A percentile compares a stretch with the other conserved stretches of the same genome.
These are phyloP conservation scores for Zaprionus kolodkinae DNA, from an alignment of 1,140 invertebrate genomes.

Conservation along the genomic window DNA sequence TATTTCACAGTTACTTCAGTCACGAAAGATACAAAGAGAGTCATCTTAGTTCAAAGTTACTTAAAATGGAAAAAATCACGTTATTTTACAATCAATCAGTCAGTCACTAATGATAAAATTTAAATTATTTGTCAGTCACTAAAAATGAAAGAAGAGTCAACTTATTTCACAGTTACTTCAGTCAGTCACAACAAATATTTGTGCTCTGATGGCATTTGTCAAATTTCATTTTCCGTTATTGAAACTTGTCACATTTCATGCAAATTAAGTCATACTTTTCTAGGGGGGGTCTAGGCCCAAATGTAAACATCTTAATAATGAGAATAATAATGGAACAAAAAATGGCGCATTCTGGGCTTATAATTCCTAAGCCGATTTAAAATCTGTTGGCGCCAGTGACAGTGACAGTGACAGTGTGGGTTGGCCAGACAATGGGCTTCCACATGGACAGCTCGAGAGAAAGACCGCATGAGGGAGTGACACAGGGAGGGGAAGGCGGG, in stretches of 20 bases:
- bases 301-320: conserved; percentile 71
- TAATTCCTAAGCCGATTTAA: conserved; percentile 56
- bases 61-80: neutral
- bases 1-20: neutral
- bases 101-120: no score
- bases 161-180: neutral
- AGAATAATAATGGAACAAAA: conserved; percentile 59
- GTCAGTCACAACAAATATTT: conserved; percentile 5
- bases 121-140: no score
- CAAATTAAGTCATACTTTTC: conserved; percentile 32
- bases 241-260: conserved; percentile 22
- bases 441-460: conserved; percentile 23
- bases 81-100: neutral
- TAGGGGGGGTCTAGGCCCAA: conserved; percentile 29
- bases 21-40: no score
- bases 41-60: no score
- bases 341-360: conserved; percentile 48
- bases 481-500: neutral
- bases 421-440: conserved; percentile 37
- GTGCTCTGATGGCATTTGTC: neutral
- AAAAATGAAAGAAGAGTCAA: neutral
- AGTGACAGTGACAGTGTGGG: conserved; percentile 6
- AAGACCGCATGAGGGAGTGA: neutral
- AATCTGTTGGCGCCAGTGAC: conserved; percentile 44
- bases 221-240: conserved; percentile 14